phyloP scores from a whole-genome alignment of 2,797 vertebrate genomes.

The Meriones psammophilus region DNA sequence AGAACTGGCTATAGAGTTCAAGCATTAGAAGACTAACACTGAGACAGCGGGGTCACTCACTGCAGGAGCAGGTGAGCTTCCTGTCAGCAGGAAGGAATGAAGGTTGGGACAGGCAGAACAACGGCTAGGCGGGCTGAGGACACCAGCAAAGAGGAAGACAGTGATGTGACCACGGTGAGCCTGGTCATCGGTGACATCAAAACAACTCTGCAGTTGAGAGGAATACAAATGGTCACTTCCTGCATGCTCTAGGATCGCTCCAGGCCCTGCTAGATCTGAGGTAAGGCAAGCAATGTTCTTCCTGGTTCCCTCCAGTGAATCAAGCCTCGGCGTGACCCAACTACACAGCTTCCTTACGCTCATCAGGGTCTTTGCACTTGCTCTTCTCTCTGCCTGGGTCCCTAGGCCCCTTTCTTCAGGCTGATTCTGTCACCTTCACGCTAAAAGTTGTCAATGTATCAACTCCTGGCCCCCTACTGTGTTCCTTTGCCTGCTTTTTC shows the following conservation, averaged over 20 bases:
- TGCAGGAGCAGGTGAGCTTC: not conserved
- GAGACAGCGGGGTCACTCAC: not conserved
- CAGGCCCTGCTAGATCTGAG: too few relatives aligned
- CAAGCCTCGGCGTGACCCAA: not conserved
- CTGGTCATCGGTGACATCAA: too few relatives aligned
- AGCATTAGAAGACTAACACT: not conserved
- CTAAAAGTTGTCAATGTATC: not conserved
- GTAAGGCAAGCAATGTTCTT: too few relatives aligned
- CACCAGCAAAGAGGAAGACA: not conserved
- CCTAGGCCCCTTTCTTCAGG: not conserved
- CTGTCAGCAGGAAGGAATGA: not conserved
- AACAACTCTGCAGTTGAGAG: not conserved
- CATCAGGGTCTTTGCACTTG: not conserved
- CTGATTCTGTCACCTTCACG: not conserved
- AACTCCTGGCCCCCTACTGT: fast-evolving
- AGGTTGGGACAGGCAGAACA: not conserved
- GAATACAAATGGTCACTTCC: not conserved
- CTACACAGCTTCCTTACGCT: not conserved
- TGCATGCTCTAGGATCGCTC: not conserved
- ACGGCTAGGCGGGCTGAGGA: fast-evolving
- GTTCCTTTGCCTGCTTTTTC: not conserved
- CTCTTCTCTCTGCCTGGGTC: not conserved
- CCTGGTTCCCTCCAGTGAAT: not conserved
- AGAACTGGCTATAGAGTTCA: not conserved
- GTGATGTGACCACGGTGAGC: too few relatives aligned